Conservation (phyloP, 2,888 invertebrate genomes). For the Lithophane semibrunnea region DNA sequence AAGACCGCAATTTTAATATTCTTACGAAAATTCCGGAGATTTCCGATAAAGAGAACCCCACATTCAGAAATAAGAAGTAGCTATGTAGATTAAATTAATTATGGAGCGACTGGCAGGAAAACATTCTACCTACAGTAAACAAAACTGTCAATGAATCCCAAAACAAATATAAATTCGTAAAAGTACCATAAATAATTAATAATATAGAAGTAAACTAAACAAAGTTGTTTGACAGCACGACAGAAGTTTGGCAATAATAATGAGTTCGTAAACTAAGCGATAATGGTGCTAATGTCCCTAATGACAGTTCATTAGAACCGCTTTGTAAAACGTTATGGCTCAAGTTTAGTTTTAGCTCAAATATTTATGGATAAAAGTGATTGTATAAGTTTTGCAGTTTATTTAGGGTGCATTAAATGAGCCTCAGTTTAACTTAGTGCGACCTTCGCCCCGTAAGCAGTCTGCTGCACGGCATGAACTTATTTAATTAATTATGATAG, state of each 20-base stretch:
- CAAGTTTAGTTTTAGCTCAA: slow-evolving; percentile 24
- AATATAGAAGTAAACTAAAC: slow-evolving; percentile 20
- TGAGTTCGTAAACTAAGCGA: slow-evolving; percentile 61
- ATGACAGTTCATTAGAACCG: slow-evolving; percentile 52
- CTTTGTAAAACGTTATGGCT: slow-evolving; percentile 27
- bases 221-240: slow-evolving; percentile 38
- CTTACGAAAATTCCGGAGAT: not conserved
- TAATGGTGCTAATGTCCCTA: slow-evolving; percentile 50
- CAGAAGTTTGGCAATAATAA: slow-evolving; percentile 57
- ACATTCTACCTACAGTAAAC: not conserved
- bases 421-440: no score
- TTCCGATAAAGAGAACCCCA: not conserved
- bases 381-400: slow-evolving; percentile 6
- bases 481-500: no score
- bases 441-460: no score
- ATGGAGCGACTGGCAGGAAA: no score
- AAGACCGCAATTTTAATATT: not conserved
- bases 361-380: slow-evolving; percentile 17
- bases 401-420: not conserved
- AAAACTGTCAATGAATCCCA: slow-evolving; percentile 20
- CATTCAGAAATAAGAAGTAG: not conserved
- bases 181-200: slow-evolving; percentile 30
- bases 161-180: slow-evolving; percentile 23
- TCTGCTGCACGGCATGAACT: no score
- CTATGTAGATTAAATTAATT: not conserved